Evolutionary conservation across 2,113 vertebrate species (phyloP).

Genomic region (Rhegmatorhina hoffmannsi): DNA sequence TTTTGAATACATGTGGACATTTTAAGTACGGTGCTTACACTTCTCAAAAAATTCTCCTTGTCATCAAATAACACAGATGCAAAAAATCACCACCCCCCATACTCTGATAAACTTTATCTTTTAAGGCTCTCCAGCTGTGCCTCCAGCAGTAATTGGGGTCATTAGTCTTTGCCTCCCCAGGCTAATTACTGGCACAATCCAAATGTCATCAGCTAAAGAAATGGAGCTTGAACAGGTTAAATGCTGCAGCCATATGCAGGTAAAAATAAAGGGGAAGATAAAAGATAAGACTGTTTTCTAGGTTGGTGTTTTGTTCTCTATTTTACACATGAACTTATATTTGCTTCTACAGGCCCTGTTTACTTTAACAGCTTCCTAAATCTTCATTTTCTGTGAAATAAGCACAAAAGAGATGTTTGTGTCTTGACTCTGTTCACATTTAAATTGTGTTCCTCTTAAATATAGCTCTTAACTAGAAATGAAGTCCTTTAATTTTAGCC

Average conservation of each 20-base stretch:
- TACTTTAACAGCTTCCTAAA: not conserved
- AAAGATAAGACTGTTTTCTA: not conserved
- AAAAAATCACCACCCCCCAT: not conserved
- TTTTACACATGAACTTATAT: not conserved
- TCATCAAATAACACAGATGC: not conserved
- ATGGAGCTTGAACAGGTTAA: constrained; percentile 19
- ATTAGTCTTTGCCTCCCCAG: constrained; percentile 34
- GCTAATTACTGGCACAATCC: constrained; percentile 43
- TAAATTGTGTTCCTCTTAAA: not conserved
- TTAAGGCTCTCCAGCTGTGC: constrained; percentile 40
- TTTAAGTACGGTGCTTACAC: not conserved
- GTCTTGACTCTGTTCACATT: not conserved
- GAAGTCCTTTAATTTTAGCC: not conserved
- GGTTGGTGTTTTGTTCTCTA: not conserved
- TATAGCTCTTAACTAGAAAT: not conserved
- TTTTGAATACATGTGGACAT: not conserved
- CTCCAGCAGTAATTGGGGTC: constrained; percentile 33
- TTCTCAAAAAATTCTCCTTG: not conserved
- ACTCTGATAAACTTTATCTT: constrained; percentile 41
- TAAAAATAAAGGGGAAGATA: not conserved
- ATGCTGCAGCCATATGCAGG: not conserved
- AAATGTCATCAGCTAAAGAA: constrained; percentile 37
- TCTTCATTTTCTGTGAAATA: not conserved
- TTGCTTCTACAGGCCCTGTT: not conserved
- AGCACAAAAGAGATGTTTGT: not conserved